Percentiles rank a stretch among this genome's conserved stretches.
Conservation (phyloP, 64 coral and sea anemone genomes). For the Stichodactyla mertensii region DNA sequence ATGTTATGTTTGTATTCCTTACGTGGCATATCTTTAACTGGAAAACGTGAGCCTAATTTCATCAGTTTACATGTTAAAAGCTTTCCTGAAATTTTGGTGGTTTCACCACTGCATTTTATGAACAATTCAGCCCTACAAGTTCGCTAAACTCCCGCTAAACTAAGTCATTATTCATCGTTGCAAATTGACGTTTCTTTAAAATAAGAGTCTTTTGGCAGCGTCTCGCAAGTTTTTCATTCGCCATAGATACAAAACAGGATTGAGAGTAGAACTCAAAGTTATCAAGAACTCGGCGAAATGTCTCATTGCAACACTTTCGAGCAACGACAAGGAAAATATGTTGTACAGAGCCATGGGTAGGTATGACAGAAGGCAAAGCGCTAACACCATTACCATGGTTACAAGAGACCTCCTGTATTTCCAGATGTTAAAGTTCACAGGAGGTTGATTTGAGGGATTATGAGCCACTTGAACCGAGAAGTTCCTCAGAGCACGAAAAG, state of each 20-base stretch:
- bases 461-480: not conserved
- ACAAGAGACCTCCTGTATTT: not conserved
- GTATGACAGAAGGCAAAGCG: not conserved
- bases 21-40: too few relatives aligned
- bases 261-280: constrained; percentile 12
- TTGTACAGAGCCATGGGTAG: constrained; percentile 1
- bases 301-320: not conserved
- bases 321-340: not conserved
- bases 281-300: not conserved
- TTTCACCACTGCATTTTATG: too few relatives aligned
- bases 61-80: too few relatives aligned
- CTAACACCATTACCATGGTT: constrained; percentile 2
- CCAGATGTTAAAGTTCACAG: not conserved
- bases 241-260: constrained; percentile 21
- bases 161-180: too few relatives aligned
- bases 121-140: too few relatives aligned
- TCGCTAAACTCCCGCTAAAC: too few relatives aligned
- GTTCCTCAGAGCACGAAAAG: not conserved
- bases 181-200: not conserved
- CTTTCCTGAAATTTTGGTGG: too few relatives aligned
- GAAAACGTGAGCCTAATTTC: too few relatives aligned
- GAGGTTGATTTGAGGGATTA: not conserved
- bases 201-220: not conserved
- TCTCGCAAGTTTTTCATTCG: not conserved
- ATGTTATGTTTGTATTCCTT: too few relatives aligned